A percentile compares a stretch with the other conserved stretches of the same genome.
Evolutionary conservation across 2,888 invertebrate genomes (phyloP).

Genomic region (Aporophyla lueneburgensis): DNA sequence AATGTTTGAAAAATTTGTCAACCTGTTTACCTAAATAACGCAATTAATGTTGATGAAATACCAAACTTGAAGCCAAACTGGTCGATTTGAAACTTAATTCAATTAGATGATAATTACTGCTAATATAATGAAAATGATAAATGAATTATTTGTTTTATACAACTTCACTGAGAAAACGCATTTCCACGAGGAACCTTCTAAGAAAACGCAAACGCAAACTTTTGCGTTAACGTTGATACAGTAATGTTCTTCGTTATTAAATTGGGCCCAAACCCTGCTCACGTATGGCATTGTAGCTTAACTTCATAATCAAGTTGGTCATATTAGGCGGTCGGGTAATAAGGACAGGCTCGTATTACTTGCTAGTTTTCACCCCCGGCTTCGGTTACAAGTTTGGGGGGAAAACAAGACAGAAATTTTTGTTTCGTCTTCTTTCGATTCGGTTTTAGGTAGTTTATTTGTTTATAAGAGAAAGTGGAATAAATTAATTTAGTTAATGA

Average conservation of each 20-base stretch:
- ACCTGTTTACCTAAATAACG: too few species aligned
- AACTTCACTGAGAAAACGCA: neutral
- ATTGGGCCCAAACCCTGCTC: constrained; percentile 46
- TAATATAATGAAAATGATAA: neutral
- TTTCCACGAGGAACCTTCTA: neutral
- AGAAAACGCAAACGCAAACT: constrained; percentile 33
- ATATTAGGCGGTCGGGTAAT: constrained; percentile 57
- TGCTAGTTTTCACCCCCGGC: constrained; percentile 28
- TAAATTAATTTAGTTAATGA: neutral
- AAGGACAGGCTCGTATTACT: constrained; percentile 53
- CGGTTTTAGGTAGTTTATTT: neutral
- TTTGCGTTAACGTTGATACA: constrained; percentile 37
- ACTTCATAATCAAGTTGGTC: constrained; percentile 62
- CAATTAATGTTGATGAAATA: too few species aligned
- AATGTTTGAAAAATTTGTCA: too few species aligned
- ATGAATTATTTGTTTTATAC: neutral
- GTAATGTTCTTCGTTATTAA: constrained; percentile 56
- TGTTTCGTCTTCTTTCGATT: constrained; percentile 1
- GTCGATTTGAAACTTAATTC: neutral
- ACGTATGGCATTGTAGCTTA: constrained; percentile 50
- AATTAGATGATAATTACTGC: neutral
- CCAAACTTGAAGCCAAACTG: neutral
- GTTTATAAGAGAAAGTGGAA: neutral
- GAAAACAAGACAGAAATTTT: constrained; percentile 33
- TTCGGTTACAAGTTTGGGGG: constrained; percentile 40